Base-by-base conservation (phyloP, 2,888 invertebrate species). In the Caenorhabditis sp. region DNA sequence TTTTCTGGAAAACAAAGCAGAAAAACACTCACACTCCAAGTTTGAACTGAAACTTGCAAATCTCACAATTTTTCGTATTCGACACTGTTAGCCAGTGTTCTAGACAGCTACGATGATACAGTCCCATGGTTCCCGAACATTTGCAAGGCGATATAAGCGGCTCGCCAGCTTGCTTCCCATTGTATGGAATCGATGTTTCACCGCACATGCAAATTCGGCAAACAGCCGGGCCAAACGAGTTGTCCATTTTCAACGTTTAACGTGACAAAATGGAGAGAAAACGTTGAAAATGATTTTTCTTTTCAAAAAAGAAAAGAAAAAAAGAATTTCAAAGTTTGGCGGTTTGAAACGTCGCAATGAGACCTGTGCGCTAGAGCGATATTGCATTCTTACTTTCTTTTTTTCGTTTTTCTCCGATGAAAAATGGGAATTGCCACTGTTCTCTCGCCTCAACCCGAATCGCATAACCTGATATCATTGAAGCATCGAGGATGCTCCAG, bases 51-150 rank as follows among this genome's bases (percentile, higher is more conserved):
- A 91, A 91, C 23, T 92, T 91, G 87, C 93, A 93, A 23, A 93
- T 90, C 87, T 93, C 93, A 86, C 93, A 93, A 70, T 91, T 91
- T 36, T 92, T 92, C 1, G 92, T 92, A 86, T 92, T 92, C 1
- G 92, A 92, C 2, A 90, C 86, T 23, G 90, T 90, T 50, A 93
- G 89, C 93, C 93, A 93, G 62, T 91, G 91, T 88, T 93, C 93
- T 80, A 93, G 89, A 86, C 93, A 93, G 68, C 91, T 91, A 1
- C 92, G 90, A 88, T 93, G 93, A 14, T 93, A 91, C 64, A 92
- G 90, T 0, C 93, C 93, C 78, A 93, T 92, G 1, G 92, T 92
- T 0, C 93, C 93, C 50, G 77, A 79, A 84, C 91, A 91, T 74
- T 89, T 88, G 84, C 91, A 91, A 0, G 91, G 91, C 17, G 91